Percentiles rank a stretch among this genome's conserved stretches.
Conservation (phyloP, 2,113 vertebrate genomes). For the Hystrix brachyura region DNA sequence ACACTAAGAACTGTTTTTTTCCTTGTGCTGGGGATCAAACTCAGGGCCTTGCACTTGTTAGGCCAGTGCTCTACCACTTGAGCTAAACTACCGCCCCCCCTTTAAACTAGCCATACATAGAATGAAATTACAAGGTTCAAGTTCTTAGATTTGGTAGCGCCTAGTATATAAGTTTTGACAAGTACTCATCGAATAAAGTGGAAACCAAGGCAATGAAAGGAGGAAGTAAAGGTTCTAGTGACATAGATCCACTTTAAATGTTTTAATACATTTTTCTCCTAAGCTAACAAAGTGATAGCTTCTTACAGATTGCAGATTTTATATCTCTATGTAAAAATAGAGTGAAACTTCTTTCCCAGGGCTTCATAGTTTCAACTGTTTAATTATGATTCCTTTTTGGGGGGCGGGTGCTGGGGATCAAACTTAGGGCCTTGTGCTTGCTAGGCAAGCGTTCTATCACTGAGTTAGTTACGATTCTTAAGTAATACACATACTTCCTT, state of each 20-base stretch:
- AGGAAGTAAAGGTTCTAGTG: background rate
- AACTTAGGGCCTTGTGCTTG: too few relatives aligned
- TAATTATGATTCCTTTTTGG: background rate
- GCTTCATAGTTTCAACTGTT: background rate
- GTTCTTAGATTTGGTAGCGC: background rate
- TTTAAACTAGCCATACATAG: background rate
- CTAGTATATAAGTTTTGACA: background rate
- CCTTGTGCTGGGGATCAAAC: too few relatives aligned
- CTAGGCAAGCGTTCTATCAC: too few relatives aligned
- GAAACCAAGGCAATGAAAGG: background rate
- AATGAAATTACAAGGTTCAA: background rate
- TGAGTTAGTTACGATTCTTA: background rate
- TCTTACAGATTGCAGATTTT: background rate
- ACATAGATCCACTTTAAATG: background rate
- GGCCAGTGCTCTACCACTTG: too few relatives aligned
- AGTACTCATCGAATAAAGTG: background rate
- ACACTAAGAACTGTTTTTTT: background rate
- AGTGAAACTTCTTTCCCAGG: background rate
- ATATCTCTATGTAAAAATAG: background rate
- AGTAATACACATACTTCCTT: background rate
- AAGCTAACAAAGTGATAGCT: background rate
- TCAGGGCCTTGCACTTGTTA: too few relatives aligned
- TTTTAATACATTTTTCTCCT: background rate
- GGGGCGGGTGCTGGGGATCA: too few relatives aligned
- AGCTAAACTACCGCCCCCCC: too few relatives aligned